phyloP scores from a whole-genome alignment of 2,888 invertebrate genomes.

The Ochropacha duplaris region DNA sequence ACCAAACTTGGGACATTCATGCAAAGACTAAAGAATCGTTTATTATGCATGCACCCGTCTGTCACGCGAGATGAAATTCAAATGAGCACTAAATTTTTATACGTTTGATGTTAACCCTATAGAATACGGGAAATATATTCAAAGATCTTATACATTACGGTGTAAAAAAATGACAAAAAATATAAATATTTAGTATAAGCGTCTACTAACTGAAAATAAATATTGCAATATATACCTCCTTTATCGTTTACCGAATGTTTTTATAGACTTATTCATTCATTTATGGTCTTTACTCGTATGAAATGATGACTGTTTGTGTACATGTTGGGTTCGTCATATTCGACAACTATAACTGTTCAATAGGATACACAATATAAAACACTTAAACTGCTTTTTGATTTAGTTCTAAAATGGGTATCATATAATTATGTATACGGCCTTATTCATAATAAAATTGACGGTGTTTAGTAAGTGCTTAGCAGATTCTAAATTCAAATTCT shows the following conservation, averaged over 20 bases:
- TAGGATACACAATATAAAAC: too few relatives aligned
- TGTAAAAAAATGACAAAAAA: neutral
- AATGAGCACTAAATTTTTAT: slow-evolving; percentile 70
- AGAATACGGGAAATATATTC: slow-evolving; percentile 21
- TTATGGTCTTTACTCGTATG: neutral
- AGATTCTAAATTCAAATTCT: too few relatives aligned
- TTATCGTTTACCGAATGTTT: neutral
- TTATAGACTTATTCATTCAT: neutral
- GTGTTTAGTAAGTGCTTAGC: too few relatives aligned
- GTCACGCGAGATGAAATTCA: slow-evolving; percentile 69
- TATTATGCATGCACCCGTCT: slow-evolving; percentile 69
- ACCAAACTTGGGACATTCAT: too few relatives aligned
- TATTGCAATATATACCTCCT: too few relatives aligned
- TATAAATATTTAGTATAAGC: slow-evolving; percentile 3
- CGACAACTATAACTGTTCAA: too few relatives aligned
- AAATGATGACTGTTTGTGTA: neutral
- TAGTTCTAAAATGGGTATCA: too few relatives aligned
- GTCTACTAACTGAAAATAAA: too few relatives aligned
- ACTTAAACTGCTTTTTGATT: too few relatives aligned
- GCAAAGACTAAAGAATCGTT: slow-evolving; percentile 32
- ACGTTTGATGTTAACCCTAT: slow-evolving; percentile 62
- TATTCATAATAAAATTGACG: too few relatives aligned
- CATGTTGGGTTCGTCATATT: neutral
- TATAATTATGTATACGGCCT: too few relatives aligned
- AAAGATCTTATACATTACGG: slow-evolving; percentile 6